A percentile compares a stretch with the other conserved stretches of the same genome.
phyloP scores from a whole-genome alignment of 2,888 invertebrate species.

The Idaea dimidiata region DNA sequence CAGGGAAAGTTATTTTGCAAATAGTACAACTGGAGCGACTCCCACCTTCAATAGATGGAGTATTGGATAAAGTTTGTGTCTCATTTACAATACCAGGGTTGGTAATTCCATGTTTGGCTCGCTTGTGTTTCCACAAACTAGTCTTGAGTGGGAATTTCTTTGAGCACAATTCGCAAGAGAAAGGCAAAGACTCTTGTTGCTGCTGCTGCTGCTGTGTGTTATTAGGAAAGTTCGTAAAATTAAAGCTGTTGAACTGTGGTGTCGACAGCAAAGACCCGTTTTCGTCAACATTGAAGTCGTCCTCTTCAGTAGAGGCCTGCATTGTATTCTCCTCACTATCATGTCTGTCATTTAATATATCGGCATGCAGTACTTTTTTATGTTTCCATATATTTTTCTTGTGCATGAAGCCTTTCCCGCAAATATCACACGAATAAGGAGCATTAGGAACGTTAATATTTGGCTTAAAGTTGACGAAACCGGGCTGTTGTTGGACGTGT shows the following conservation, averaged over 20 bases:
- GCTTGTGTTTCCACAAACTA: slow-evolving; percentile 76
- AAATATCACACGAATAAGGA: slow-evolving; percentile 82
- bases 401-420: slow-evolving; percentile 82
- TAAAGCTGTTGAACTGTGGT: slow-evolving; percentile 76
- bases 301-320: slow-evolving; percentile 76
- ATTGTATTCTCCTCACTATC: slow-evolving; percentile 76
- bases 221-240: slow-evolving; percentile 60
- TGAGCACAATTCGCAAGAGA: slow-evolving; percentile 70
- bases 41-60: slow-evolving; percentile 44
- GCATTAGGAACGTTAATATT: slow-evolving; percentile 71
- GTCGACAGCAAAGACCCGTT: slow-evolving; percentile 67
- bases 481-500: slow-evolving; percentile 29
- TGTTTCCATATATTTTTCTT: slow-evolving; percentile 80
- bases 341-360: slow-evolving; percentile 65
- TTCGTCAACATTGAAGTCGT: slow-evolving; percentile 70
- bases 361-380: slow-evolving; percentile 76
- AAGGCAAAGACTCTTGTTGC: slow-evolving; percentile 53
- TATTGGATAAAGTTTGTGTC: slow-evolving; percentile 38
- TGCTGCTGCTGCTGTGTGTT: slow-evolving; percentile 42
- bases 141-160: slow-evolving; percentile 71
- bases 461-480: slow-evolving; percentile 61
- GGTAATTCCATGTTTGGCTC: slow-evolving; percentile 73
- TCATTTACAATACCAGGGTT: slow-evolving; percentile 48
- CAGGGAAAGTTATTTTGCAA: slow-evolving; percentile 82
- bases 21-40: slow-evolving; percentile 78